A percentile compares a stretch with the other conserved stretches of the same genome.
Conservation (phyloP, 2,797 vertebrate genomes). For the Esox lucius region DNA sequence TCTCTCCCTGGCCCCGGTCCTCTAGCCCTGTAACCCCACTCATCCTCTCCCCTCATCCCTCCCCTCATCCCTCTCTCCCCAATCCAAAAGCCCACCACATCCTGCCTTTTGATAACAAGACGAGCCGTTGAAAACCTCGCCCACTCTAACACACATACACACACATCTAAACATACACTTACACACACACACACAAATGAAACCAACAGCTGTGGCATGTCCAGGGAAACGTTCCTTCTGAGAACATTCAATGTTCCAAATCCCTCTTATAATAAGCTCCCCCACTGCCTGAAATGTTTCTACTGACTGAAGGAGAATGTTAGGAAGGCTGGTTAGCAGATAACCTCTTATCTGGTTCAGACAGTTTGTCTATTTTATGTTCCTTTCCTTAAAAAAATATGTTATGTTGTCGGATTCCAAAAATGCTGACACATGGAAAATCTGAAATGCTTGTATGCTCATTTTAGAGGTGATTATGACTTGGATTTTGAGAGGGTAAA, state of each 20-base stretch:
- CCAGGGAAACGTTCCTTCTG: background rate
- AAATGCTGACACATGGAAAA: background rate
- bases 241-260: background rate
- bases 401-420: background rate
- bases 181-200: background rate
- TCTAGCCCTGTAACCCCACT: background rate
- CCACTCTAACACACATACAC: background rate
- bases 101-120: constrained; percentile 43
- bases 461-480: background rate
- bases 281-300: constrained; percentile 16
- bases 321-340: background rate
- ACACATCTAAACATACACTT: background rate
- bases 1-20: background rate
- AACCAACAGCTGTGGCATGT: constrained; percentile 29
- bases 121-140: constrained; percentile 2
- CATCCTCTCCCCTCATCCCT: background rate
- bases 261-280: constrained; percentile 15
- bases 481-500: background rate
- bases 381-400: background rate
- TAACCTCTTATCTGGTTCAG: background rate
- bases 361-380: background rate
- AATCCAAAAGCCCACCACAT: constrained; percentile 20
- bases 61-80: constrained; percentile 9
- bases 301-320: constrained; percentile 15
- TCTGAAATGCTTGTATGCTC: background rate